A percentile compares a stretch with the other conserved stretches of the same genome.
phyloP scores from a whole-genome alignment of 2,113 vertebrate genomes.

The Ptyas mucosa region DNA sequence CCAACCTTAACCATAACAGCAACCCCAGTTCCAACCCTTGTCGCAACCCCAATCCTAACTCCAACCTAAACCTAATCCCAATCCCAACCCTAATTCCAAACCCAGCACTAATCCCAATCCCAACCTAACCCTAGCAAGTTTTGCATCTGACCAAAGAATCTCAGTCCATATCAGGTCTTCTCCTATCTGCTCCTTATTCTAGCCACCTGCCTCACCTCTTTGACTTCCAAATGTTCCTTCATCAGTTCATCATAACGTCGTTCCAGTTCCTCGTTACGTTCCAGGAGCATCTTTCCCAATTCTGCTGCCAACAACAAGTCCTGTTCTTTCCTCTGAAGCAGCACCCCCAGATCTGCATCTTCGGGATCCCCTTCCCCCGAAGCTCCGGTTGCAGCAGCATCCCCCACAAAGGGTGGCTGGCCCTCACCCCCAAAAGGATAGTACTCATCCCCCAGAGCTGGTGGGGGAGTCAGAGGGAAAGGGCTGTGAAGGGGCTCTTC shows the following conservation, averaged over 20 bases:
- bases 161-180: neutral
- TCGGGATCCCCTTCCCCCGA: conserved; percentile 28
- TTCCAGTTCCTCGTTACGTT: conserved; percentile 63
- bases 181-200: no score
- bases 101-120: neutral
- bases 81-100: neutral
- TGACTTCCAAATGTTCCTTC: conserved; percentile 47
- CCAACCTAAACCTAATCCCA: neutral
- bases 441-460: conserved; percentile 58
- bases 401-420: conserved; percentile 46
- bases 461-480: conserved; percentile 36
- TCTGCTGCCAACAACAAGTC: conserved; percentile 65
- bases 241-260: conserved; percentile 46
- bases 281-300: conserved; percentile 69
- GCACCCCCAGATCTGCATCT: conserved; percentile 51
- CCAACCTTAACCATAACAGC: no score
- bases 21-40: neutral
- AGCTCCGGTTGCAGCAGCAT: conserved; percentile 19
- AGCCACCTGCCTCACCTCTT: conserved; percentile 57
- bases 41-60: neutral
- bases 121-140: neutral
- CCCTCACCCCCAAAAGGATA: conserved; percentile 62
- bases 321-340: conserved; percentile 66
- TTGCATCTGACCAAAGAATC: no score
- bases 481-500: conserved; percentile 17